Evolutionary conservation across 1,140 invertebrate genomes (phyloP).

Genomic region (Rhopalosiphum maidis): DNA sequence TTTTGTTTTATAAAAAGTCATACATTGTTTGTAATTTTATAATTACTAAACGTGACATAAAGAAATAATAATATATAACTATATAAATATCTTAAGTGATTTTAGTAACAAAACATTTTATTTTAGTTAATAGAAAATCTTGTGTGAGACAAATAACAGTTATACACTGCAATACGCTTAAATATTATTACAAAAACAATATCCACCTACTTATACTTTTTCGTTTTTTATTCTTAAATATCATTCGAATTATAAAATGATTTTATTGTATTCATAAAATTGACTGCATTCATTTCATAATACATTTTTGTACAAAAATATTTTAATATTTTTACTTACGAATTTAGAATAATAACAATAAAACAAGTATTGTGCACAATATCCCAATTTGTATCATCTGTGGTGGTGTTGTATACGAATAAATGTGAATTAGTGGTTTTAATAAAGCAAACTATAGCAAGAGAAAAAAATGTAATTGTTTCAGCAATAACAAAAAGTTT

Average conservation of each 20-base stretch:
- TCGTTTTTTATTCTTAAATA: background rate
- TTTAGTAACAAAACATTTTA: background rate
- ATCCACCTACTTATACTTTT: background rate
- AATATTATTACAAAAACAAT: background rate
- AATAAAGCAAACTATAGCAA: background rate
- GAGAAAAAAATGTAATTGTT: background rate
- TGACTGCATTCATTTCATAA: background rate
- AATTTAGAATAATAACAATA: background rate
- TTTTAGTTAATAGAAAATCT: background rate
- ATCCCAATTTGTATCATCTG: conserved; percentile 10
- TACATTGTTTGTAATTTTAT: background rate
- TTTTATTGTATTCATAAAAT: background rate
- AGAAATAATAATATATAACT: background rate
- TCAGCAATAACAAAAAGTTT: conserved; percentile 45
- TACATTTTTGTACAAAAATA: background rate
- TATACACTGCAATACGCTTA: background rate
- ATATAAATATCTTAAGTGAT: background rate
- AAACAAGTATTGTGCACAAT: background rate
- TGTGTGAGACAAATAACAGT: background rate
- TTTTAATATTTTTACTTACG: background rate
- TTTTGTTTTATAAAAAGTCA: background rate
- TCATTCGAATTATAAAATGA: background rate
- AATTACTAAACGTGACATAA: background rate
- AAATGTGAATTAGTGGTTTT: conserved; percentile 14
- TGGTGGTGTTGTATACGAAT: background rate